phyloP scores from a whole-genome alignment of 2,888 invertebrate genomes.

The Tipula vernalis region DNA sequence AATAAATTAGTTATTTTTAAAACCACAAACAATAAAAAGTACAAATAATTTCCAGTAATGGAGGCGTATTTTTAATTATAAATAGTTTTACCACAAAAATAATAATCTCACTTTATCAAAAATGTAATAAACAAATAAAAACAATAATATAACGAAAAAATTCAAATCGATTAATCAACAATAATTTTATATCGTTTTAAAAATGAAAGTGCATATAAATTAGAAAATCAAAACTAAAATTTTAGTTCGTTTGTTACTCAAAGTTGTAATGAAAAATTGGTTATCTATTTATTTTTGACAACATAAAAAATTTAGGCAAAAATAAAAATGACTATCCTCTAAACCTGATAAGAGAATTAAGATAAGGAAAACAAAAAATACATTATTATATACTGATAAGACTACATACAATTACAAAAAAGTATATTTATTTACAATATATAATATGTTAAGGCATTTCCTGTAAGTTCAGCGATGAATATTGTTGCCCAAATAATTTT shows the following conservation, averaged over 20 bases:
- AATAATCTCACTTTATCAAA: background rate
- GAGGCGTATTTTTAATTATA: background rate
- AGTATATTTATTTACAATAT: background rate
- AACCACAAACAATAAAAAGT: background rate
- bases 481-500: background rate
- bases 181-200: background rate
- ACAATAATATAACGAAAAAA: background rate
- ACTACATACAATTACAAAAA: background rate
- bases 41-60: background rate
- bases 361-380: background rate
- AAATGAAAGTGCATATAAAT: background rate
- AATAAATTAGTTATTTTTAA: background rate
- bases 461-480: background rate
- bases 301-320: background rate
- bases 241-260: background rate
- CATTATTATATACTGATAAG: background rate
- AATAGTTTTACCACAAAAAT: background rate
- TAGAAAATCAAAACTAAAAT: background rate
- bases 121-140: background rate
- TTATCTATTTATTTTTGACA: background rate
- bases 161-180: background rate
- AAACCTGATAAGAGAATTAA: background rate
- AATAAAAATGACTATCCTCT: constrained; percentile 4
- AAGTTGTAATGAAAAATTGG: background rate
- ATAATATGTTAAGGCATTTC: background rate